Evolutionary conservation across 2,113 vertebrate species (phyloP).

Genomic region (Colossoma macropomum): DNA sequence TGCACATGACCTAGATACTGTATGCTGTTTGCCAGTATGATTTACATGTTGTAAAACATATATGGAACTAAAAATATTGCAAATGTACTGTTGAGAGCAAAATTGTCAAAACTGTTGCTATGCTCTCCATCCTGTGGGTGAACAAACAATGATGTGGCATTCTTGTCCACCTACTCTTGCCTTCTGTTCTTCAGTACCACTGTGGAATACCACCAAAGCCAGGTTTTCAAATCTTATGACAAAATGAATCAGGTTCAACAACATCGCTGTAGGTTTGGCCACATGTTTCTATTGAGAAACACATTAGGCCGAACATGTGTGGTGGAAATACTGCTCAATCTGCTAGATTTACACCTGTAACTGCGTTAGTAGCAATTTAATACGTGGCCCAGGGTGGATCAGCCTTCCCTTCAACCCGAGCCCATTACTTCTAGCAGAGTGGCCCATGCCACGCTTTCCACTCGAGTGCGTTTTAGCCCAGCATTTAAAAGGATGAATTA

Average conservation of each 20-base stretch:
- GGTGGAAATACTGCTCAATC: background rate
- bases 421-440: background rate
- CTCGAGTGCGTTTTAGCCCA: constrained; percentile 6
- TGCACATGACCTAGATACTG: background rate
- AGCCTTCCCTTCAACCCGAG: background rate
- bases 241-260: background rate
- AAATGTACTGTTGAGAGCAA: background rate
- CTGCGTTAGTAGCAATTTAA: background rate
- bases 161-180: background rate
- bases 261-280: background rate
- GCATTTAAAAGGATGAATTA: constrained; percentile 44
- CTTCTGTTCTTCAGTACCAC: background rate
- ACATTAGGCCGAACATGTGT: background rate
- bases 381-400: background rate
- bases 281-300: background rate
- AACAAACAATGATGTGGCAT: background rate
- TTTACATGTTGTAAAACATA: background rate
- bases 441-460: background rate
- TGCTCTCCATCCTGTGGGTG: background rate
- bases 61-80: background rate
- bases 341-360: background rate
- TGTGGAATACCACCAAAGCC: background rate
- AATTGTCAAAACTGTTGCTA: background rate
- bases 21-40: background rate
- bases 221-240: background rate